Base-by-base conservation (phyloP, 2,113 vertebrate species). In the Campylorhamphus procurvoides region DNA sequence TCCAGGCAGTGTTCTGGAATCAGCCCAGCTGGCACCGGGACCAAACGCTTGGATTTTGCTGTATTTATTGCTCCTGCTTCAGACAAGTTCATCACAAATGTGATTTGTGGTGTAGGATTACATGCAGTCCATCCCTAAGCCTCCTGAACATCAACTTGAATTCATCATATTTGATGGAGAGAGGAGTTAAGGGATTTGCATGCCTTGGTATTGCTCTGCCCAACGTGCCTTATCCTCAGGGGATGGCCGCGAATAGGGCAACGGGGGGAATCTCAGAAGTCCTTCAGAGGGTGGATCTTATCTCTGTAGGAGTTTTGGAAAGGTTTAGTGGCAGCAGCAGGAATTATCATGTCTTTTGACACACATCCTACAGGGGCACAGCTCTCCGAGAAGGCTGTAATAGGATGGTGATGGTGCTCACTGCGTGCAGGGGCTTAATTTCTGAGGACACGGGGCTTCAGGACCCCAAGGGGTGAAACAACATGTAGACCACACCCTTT, bases 81-180 rank as follows among this genome's bases (percentile, higher is more conserved):
- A 93, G 92, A 93, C 66, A 78, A 85, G 84, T 91, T 87, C 87
- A 86, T 62, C 22, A 2, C 18, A 94, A 96, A 96, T 89, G 81
- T 90, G 80, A 96, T 95, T 95, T 93, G 81, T 42, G 87, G 73
- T 59, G 78, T 52, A 89, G 89, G 92, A 96, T 93, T 95, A 95
- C 73, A 95, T 1, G 6, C 81, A 42, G 89, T 47, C 87, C 85
- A 90, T 44, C 87, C 74, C 63, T 94, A 96, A 94, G 90, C 92
- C 74, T 95, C 87, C 81, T 94, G 92, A 94, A 95, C 89, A 94
- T 90, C 96, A 93, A 69, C 94, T 78, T 79, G 90, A 89, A 94
- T 96, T 89, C 81, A 94, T 89, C 93, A 75, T 69, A 84, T 93
- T 69, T 81, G 94, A 96, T 93, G 90, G 78, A 89, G 92, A 77